phyloP scores from a whole-genome alignment of 1,140 invertebrate genomes.

The Microplitis demolitor region DNA sequence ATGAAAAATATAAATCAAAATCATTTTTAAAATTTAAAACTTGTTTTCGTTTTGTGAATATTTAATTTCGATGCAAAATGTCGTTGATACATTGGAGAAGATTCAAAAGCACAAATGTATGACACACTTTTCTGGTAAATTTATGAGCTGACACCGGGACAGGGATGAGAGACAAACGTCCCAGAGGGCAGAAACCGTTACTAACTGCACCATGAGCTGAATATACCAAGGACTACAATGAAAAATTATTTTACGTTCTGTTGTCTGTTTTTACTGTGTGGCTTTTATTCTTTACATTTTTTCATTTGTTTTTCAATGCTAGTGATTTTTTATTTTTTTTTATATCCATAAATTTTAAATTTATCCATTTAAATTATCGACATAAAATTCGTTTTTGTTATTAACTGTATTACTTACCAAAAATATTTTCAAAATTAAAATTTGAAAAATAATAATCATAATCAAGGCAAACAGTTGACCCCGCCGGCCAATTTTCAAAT shows the following conservation, averaged over 20 bases:
- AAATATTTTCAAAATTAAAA: too few relatives aligned
- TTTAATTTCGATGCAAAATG: background rate
- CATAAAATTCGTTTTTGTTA: too few relatives aligned
- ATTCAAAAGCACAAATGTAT: slow-evolving; percentile 16
- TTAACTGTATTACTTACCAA: too few relatives aligned
- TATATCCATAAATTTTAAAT: too few relatives aligned
- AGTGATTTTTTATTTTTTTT: too few relatives aligned
- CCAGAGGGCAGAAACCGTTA: slow-evolving; percentile 9
- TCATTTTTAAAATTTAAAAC: background rate
- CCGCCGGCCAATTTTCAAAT: too few relatives aligned
- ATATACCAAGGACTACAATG: slow-evolving; percentile 9
- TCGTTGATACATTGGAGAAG: slow-evolving; percentile 1
- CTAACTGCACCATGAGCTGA: slow-evolving; percentile 21
- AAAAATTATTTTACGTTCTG: slow-evolving; percentile 21
- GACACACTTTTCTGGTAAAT: slow-evolving; percentile 13
- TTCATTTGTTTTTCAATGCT: background rate
- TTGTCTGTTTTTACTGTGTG: slow-evolving; percentile 10
- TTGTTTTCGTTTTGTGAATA: background rate
- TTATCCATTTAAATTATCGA: too few relatives aligned
- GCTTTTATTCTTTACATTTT: slow-evolving; percentile 14
- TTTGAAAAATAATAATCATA: too few relatives aligned
- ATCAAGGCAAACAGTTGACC: too few relatives aligned
- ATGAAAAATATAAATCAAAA: background rate
- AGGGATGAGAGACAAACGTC: slow-evolving; percentile 7
- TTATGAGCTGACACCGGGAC: slow-evolving; percentile 3